phyloP scores from a whole-genome alignment of 23 tunicate species.

The Trididemnum miniatum region DNA sequence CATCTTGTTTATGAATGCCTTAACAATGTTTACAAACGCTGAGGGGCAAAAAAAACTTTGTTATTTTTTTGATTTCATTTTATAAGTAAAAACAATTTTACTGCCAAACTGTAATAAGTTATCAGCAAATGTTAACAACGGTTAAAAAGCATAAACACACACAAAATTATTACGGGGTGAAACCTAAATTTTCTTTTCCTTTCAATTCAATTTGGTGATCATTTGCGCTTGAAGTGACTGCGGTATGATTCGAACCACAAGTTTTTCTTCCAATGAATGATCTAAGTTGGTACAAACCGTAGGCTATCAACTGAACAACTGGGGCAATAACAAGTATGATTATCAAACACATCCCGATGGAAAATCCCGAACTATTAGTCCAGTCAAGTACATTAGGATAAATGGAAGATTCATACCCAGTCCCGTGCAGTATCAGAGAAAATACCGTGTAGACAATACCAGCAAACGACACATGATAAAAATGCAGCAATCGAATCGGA shows the following conservation, averaged over 20 bases:
- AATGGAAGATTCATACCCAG: conserved; percentile 35
- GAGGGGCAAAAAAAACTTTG: no score
- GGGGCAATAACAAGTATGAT: background rate
- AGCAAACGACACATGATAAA: conserved; percentile 7
- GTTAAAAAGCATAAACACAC: no score
- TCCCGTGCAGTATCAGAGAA: conserved; percentile 30
- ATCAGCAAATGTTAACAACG: no score
- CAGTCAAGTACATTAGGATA: conserved; percentile 46
- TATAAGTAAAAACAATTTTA: no score
- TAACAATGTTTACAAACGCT: no score
- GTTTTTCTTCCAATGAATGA: background rate
- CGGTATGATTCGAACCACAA: background rate
- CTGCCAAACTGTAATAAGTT: no score
- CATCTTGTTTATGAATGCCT: no score
- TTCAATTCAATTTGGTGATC: no score
- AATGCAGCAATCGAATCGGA: conserved; percentile 43
- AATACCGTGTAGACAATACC: conserved; percentile 33
- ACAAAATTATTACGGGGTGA: no score
- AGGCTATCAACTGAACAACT: background rate
- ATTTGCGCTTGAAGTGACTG: background rate
- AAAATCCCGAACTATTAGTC: conserved; percentile 15
- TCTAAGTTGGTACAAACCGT: background rate
- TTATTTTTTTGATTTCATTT: no score
- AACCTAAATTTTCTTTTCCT: no score
- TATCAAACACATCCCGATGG: background rate